phyloP scores from a whole-genome alignment of 2,797 vertebrate genomes.

The Darevskia mixta region DNA sequence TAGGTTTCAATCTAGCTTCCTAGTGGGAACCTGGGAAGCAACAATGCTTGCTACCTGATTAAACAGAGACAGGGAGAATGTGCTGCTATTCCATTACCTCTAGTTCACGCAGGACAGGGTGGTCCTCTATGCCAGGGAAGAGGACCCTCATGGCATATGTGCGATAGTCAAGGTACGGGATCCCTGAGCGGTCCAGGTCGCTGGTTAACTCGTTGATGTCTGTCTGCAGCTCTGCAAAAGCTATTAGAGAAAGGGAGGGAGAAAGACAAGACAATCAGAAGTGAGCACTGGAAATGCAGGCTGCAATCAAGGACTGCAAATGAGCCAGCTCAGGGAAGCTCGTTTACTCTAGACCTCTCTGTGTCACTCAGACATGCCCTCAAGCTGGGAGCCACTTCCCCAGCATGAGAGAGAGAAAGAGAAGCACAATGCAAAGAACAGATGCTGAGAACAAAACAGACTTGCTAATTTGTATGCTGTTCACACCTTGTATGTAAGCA shows the following conservation, averaged over 20 bases:
- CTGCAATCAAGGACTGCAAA: fast-evolving
- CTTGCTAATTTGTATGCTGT: constrained; percentile 64
- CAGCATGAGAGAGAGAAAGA: constrained; percentile 19
- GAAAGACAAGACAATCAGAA: not conserved
- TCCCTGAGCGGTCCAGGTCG: constrained; percentile 93
- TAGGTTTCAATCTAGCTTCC: not conserved
- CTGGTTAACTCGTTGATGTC: constrained; percentile 94
- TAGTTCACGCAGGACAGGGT: constrained; percentile 91
- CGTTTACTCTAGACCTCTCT: fast-evolving
- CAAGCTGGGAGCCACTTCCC: not conserved
- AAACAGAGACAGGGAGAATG: constrained; percentile 10
- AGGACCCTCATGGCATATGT: constrained; percentile 96
- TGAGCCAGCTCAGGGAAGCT: fast-evolving
- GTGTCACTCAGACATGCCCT: not conserved
- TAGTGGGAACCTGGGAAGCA: not conserved
- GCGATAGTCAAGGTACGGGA: constrained; percentile 94
- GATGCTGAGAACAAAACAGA: constrained; percentile 63
- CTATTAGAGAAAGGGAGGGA: constrained; percentile 59
- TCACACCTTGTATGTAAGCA: constrained; percentile 57
- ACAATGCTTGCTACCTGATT: not conserved
- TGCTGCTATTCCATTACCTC: constrained; percentile 74
- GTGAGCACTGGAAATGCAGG: not conserved
- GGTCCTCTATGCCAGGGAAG: constrained; percentile 96
- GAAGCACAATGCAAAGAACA: constrained; percentile 33
- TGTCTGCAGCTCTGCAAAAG: constrained; percentile 93